phyloP scores from a whole-genome alignment of 1,140 invertebrate species.

The Mercenaria mercenaria region DNA sequence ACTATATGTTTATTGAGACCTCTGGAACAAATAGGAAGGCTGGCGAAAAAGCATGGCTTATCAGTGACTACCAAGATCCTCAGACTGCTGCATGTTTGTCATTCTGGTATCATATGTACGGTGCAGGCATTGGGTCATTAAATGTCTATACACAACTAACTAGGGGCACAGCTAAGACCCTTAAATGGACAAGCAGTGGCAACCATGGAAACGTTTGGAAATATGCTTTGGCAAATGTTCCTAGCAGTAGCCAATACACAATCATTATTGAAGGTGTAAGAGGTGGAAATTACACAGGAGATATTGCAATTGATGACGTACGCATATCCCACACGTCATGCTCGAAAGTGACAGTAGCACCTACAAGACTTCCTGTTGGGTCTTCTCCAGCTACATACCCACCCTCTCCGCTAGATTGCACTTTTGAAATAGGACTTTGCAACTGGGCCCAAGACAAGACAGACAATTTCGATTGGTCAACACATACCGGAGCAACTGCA shows the following conservation, averaged over 20 bases:
- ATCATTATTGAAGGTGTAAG: constrained; percentile 90
- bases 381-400: constrained; percentile 72
- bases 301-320: constrained; percentile 92
- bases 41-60: constrained; percentile 79
- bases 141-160: constrained; percentile 83
- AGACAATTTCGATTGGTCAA: constrained; percentile 82
- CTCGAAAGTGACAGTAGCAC: constrained; percentile 83
- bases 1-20: constrained; percentile 83
- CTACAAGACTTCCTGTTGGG: constrained; percentile 43
- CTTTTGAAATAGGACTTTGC: constrained; percentile 82
- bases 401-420: constrained; percentile 79
- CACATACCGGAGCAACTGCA: constrained; percentile 75
- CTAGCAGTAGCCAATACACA: constrained; percentile 78
- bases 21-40: constrained; percentile 65
- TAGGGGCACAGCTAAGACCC: constrained; percentile 47
- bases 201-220: constrained; percentile 82
- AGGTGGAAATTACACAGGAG: constrained; percentile 89
- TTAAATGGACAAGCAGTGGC: constrained; percentile 75
- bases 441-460: constrained; percentile 78
- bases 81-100: constrained; percentile 71
- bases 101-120: constrained; percentile 85
- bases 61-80: constrained; percentile 74
- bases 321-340: constrained; percentile 84
- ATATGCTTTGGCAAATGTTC: constrained; percentile 63
- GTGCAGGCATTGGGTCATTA: constrained; percentile 78